Base-by-base conservation (phyloP, 2,888 invertebrate species). In the Scaptomyza parva region DNA sequence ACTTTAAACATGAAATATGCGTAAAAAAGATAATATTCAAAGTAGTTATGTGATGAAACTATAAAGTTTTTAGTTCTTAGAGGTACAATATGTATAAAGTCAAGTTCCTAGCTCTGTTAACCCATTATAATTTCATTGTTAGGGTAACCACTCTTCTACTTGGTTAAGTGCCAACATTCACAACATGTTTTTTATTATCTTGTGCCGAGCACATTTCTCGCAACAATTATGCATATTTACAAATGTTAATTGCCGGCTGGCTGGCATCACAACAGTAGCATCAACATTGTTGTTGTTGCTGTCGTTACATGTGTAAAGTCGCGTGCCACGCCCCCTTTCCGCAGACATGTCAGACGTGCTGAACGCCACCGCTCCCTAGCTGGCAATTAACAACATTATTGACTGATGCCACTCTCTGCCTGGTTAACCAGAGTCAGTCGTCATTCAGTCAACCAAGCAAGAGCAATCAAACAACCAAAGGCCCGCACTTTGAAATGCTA, bases 161-260 rank as follows among this genome's bases (percentile, higher is more conserved):
- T 14, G 14, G 0, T 11, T 20, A 8, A 2, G 11, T 0, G 5
- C 12, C n/a, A n/a, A n/a, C n/a, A n/a, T 28, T 12, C 5, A 7
- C 33, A 33, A 33, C 9, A 43, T 44, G n/a, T 12, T 62, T 26
- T 35, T 14, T n/a, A 14, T 44, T 26, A 37, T 45, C 35, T 22
- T 22, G 47, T n/a, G n/a, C n/a, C 43, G 48, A 33, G 26, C 58
- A 45, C 77, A 67, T 79, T 72, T 72, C 62, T 67, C 51, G 45
- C 70, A 69, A 70, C 82, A 82, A 79, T 86, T 85, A 86, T 84
- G 84, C 82, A 84, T 85, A 86, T 84, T 85, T 86, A 78, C 86
- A 79, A 84, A 86, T 80, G 87, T 84, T 84, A 84, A 84, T 84
- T 86, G 84, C 70, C 76, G 48, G n/a, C 71, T 77, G 74, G 72